Evolutionary conservation across 1,140 invertebrate species (phyloP).

Genomic region (Lineus longissimus): DNA sequence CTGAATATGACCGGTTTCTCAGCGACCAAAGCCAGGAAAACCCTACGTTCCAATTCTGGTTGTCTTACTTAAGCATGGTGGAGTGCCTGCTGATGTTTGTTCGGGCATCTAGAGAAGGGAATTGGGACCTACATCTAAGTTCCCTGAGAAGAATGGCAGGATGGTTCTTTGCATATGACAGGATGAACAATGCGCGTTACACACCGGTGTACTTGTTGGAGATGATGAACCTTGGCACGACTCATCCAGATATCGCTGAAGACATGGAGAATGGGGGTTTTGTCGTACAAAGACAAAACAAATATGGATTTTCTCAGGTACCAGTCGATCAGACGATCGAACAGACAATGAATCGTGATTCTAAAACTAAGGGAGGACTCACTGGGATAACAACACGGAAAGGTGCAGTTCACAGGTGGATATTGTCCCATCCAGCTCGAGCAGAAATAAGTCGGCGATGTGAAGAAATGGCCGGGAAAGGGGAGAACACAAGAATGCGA

Average conservation of each 20-base stretch:
- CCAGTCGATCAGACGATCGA: constrained; percentile 14
- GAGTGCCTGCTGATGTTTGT: constrained; percentile 12
- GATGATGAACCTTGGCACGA: constrained; percentile 7
- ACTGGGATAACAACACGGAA: neutral
- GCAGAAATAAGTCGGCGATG: neutral
- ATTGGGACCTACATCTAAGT: constrained; percentile 16
- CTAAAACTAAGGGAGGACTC: constrained; percentile 6
- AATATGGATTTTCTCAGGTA: constrained; percentile 7
- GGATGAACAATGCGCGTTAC: constrained; percentile 12
- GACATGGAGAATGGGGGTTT: neutral
- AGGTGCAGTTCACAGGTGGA: constrained; percentile 4
- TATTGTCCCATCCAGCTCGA: neutral
- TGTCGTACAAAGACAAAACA: neutral
- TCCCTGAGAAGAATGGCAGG: constrained; percentile 8
- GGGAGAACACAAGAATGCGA: too few relatives aligned
- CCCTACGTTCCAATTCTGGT: neutral
- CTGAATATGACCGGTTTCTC: too few relatives aligned
- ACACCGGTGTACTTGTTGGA: constrained; percentile 9
- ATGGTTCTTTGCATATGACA: constrained; percentile 14
- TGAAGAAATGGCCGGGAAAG: too few relatives aligned
- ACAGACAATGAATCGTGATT: constrained; percentile 10
- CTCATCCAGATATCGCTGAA: neutral
- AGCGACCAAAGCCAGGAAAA: too few relatives aligned
- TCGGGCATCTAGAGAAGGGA: constrained; percentile 11
- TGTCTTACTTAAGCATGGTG: constrained; percentile 12